Evolutionary conservation across 2,113 vertebrate genomes (phyloP), one percentile per base, ranked within the genome.

Genomic region (Nerophis lumbriciformis): DNA sequence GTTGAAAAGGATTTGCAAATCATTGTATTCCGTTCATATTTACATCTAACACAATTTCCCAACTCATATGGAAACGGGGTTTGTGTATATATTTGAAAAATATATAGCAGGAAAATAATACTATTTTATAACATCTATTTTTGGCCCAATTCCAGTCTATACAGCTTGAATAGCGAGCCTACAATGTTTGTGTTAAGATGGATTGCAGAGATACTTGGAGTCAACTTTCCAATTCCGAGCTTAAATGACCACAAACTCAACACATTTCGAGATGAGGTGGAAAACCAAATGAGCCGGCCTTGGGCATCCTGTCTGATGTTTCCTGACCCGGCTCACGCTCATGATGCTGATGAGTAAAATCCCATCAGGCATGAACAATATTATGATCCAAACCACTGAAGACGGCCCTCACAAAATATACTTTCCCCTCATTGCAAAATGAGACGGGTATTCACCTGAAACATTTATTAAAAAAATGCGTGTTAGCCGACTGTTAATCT

Each of bases 361-460:
- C 53, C 14, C 53, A n/a, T 37, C 53, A 38, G 13, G 35, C 37
- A 35, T 36, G 12, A 36, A 15, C 35, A 37, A 54, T 54, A 14
- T 37, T 54, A 37, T 37, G 28, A 54, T 54, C 53, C 35, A 54
- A 54, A 54, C 35, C 52, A 13, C 52, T 36, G 12, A 53, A 36
- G 52, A 35, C 28, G 36, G 52, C 12, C 52, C 35, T 53, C 28
- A 4, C 13, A 7, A 36, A 53, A 36, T 36, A 35, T 28, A 52
- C 6, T 8, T 53, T 37, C 28, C 13, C 28, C 12, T 35, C 35
- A 53, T 14, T 35, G 35, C 28, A 4, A 6, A 14, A 35, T 37
- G 15, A 14, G 13, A 10, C 14, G 51, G 12, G 51, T 35, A 51
- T 35, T 53, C 21, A 53, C 51, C 6, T 13, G 21, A 53, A 45